Evolutionary conservation across 2,888 invertebrate species (phyloP), one percentile per base, ranked within the genome.

Genomic region (Leucoptera coffeella): DNA sequence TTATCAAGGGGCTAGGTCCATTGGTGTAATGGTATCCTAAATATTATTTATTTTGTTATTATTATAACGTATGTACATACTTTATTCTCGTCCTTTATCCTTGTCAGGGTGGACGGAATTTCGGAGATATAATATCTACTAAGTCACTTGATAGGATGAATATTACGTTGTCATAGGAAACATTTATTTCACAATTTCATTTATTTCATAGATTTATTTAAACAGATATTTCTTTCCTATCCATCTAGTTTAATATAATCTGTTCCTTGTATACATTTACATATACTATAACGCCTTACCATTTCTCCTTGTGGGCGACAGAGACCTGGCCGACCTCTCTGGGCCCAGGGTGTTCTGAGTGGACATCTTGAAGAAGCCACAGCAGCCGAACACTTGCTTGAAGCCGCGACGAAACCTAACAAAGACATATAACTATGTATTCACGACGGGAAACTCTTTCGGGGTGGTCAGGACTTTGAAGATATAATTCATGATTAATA

Each of bases 331-430:
- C 39, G 84, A 85, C 30, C 85, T 78, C 26, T 86, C 78, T 8
- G 84, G 82, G 7, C 85, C 86, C 29, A 86, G 76, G 2, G 81
- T 84, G 38, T 87, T 80, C 32, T 85, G 75, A 29, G 88, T 71
- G 9, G 78, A 81, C 22, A 87, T 77, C 10, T 77, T 78, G 15
- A 85, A 72, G 11, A 80, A 76, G 14, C 89, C 80, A 43, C 90
- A 84, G 72, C 90, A 94, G 43, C 85, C 84, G 64, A 94, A 93
- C 54, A 92, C 86, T 53, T 88, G 85, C 46, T 87, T 86, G 62
- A 95, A 93, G 6, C 95, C 95, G 40, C 90, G 80, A 25, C 94
- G 80, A 60, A 95, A 95, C 54, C 94, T 93, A 59, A 12, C 58
- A 58, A 59, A n/a, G n/a, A n/a, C n/a, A n/a, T n/a, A n/a, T n/a